Evolutionary conservation across 2,888 invertebrate species (phyloP), one percentile per base, ranked within the genome.

Genomic region (Mamestra brassicae): DNA sequence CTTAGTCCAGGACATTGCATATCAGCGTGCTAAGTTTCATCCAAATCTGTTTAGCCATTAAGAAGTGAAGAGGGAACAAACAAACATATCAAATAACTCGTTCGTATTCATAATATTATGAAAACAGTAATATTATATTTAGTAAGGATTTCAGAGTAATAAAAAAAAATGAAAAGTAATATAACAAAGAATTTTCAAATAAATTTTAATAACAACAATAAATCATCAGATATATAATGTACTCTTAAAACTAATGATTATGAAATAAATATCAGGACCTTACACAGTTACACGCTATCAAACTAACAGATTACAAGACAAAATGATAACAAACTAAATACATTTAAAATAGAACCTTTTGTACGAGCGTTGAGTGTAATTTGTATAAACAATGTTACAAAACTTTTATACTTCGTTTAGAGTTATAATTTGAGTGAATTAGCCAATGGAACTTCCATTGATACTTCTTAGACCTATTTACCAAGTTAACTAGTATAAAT

Each of bases 191-290:
- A 52, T 72, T 84, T 84, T 68, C 6, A 2, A 74, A 76, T 76
- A 71, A 72, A 72, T 81, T 86, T 86, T 86, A 86, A 78, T 87
- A 86, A 85, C 78, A 83, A 81, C 77, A 76, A 69, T 85, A 76
- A 73, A 81, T 80, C 71, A 78, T 76, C 78, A 79, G 81, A 84
- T 84, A 85, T 66, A 81, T 79, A 80, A 81, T 71, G 76, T 83
- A 72, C 50, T 71, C 87, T 87, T 86, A 86, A 57, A 72, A 74
- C 81, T 87, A 87, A 71, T 65, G 81, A 87, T 77, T 78, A 87
- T 81, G 84, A 85, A 87, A 86, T 86, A 86, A 86, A 86, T 86
- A 86, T 78, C 66, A 81, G 79, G 77, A 71, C 74, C 83, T 76
- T 73, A 79, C 85, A 78, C 77, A 62, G 26, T 62, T 57, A 62